phyloP scores from a whole-genome alignment of 2,113 vertebrate genomes.

The Oxyruncus cristatus region DNA sequence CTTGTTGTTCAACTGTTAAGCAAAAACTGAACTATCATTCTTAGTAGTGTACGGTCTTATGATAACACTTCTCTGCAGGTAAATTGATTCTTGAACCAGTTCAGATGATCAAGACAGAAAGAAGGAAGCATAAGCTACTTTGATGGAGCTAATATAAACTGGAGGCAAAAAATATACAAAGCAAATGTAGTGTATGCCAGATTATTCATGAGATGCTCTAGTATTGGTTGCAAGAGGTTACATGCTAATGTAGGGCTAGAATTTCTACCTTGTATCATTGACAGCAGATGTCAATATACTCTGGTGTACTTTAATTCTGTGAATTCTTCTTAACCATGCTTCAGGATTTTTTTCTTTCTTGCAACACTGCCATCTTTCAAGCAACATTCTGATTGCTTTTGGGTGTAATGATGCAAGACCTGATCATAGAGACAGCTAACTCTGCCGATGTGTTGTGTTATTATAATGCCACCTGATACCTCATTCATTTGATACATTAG shows the following conservation, averaged over 20 bases:
- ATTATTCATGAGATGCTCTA: neutral
- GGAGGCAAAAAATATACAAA: neutral
- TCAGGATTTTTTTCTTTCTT: conserved; percentile 14
- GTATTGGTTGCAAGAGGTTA: neutral
- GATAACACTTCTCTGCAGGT: neutral
- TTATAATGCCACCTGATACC: conserved; percentile 41
- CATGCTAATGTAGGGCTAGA: neutral
- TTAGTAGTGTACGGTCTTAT: neutral
- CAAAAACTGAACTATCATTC: neutral
- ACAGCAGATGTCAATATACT: neutral
- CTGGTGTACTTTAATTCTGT: neutral
- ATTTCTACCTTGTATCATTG: neutral
- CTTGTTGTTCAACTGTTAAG: neutral
- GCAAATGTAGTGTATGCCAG: neutral
- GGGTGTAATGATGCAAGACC: conserved; percentile 46
- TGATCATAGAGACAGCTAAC: conserved; percentile 43
- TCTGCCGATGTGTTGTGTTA: conserved; percentile 13
- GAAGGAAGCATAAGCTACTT: neutral
- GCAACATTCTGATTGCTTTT: neutral
- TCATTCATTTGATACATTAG: conserved; percentile 36
- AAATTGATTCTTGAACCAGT: neutral
- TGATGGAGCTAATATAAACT: neutral
- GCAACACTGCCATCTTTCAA: neutral
- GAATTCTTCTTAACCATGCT: neutral
- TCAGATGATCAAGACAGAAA: neutral